A percentile compares a stretch with the other conserved stretches of the same genome.
These are phyloP conservation scores for Microcebus griseorufus DNA, from an alignment of 2,113 vertebrate genomes.

Conservation along the genomic window DNA sequence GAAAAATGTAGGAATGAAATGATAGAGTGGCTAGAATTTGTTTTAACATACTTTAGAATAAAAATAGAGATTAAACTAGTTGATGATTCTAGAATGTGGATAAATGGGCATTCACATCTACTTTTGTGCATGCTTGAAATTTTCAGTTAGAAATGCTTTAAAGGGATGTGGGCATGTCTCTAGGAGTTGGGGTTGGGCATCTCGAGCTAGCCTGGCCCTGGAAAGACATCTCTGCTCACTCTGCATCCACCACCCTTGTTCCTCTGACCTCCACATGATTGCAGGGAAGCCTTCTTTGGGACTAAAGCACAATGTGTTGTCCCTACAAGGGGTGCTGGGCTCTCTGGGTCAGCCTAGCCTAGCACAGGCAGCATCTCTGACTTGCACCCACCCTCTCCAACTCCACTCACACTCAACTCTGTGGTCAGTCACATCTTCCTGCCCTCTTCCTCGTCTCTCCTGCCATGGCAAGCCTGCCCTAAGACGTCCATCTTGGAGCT, in stretches of 20 bases:
- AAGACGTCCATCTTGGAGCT: not conserved
- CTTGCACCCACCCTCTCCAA: not conserved
- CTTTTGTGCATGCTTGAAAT: not conserved
- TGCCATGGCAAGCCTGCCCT: not conserved
- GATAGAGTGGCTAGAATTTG: not conserved
- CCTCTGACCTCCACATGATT: not conserved
- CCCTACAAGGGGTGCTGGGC: not conserved
- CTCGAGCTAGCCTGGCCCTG: not conserved
- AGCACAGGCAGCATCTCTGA: not conserved
- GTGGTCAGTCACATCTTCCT: not conserved
- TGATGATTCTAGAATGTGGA: not conserved
- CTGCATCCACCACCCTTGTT: not conserved
- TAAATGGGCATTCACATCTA: not conserved
- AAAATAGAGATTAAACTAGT: not conserved
- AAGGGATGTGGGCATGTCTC: not conserved
- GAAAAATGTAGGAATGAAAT: not conserved
- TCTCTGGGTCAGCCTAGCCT: not conserved
- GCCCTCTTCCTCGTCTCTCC: not conserved
- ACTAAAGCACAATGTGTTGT: not conserved
- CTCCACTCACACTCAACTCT: not conserved
- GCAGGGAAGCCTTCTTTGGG: not conserved
- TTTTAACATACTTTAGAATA: conserved; percentile 7
- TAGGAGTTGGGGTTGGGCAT: not conserved
- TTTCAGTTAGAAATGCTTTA: not conserved
- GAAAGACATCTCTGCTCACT: not conserved